phyloP scores from a whole-genome alignment of 1,140 invertebrate species.

The Potamilus streckersoni region DNA sequence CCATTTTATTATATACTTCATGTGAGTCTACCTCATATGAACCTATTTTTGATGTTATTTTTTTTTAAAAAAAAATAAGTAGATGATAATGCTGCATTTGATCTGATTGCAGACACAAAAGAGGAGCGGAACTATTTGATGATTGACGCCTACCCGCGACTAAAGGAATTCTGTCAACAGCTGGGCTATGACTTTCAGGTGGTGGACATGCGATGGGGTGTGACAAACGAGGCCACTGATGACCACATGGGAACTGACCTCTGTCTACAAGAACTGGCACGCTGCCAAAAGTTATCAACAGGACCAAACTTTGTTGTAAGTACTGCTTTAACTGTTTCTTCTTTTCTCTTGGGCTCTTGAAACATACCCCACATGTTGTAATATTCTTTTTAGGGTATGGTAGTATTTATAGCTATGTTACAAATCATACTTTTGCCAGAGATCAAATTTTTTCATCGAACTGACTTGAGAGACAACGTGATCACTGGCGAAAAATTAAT shows the following conservation, averaged over 20 bases:
- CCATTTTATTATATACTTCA: too few species aligned
- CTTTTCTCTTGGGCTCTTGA: too few species aligned
- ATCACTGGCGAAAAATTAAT: too few species aligned
- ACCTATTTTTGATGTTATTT: too few species aligned
- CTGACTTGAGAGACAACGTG: too few species aligned
- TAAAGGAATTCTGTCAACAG: constrained; percentile 89
- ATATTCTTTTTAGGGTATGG: too few species aligned
- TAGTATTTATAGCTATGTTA: too few species aligned
- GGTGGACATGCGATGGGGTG: constrained; percentile 85
- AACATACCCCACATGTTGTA: too few species aligned
- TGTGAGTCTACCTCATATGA: too few species aligned
- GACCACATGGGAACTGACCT: constrained; percentile 99
- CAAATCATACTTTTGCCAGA: too few species aligned
- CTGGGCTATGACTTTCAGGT: constrained; percentile 67
- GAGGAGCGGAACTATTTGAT: constrained; percentile 96
- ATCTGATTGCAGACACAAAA: constrained; percentile 82
- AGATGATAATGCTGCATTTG: constrained; percentile 5
- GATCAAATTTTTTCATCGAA: too few species aligned
- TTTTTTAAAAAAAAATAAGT: neutral
- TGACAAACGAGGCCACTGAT: constrained; percentile 91
- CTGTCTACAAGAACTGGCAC: constrained; percentile 96
- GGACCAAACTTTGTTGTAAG: constrained; percentile 93
- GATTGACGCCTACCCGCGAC: constrained; percentile 96
- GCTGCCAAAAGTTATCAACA: constrained; percentile 96
- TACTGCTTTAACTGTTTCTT: neutral